These are phyloP conservation scores for Tylochromis polylepis DNA, from an alignment of 2,113 vertebrate genomes.

Conservation along the genomic window DNA sequence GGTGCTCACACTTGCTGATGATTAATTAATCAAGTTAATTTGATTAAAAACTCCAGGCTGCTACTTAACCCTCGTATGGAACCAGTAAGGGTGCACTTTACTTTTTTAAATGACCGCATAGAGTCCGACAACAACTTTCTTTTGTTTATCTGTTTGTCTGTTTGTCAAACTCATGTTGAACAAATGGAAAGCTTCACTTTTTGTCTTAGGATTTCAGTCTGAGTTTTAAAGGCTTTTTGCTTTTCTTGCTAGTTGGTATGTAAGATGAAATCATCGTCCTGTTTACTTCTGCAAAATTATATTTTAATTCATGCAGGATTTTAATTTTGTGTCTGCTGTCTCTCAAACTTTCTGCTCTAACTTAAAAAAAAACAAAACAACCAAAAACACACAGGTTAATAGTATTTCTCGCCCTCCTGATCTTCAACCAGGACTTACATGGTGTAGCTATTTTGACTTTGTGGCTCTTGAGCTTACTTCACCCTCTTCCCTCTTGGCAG, in stretches of 20 bases:
- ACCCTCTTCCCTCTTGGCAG: not conserved
- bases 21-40: not conserved
- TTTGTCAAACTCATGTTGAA: not conserved
- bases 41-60: not conserved
- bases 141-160: no score
- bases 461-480: not conserved
- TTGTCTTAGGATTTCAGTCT: not conserved
- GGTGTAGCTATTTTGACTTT: not conserved
- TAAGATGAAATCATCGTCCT: not conserved
- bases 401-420: not conserved
- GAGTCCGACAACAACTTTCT: not conserved
- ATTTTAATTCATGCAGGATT: not conserved
- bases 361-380: not conserved
- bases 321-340: not conserved
- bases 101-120: not conserved
- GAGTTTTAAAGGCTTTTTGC: not conserved
- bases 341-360: not conserved
- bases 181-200: not conserved
- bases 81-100: not conserved
- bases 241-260: not conserved
- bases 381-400: fast-evolving
- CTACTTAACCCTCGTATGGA: not conserved
- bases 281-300: not conserved
- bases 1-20: not conserved
- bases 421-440: not conserved